Base-by-base conservation (phyloP, 2,113 vertebrate genomes). In the Limnothrissa miodon region DNA sequence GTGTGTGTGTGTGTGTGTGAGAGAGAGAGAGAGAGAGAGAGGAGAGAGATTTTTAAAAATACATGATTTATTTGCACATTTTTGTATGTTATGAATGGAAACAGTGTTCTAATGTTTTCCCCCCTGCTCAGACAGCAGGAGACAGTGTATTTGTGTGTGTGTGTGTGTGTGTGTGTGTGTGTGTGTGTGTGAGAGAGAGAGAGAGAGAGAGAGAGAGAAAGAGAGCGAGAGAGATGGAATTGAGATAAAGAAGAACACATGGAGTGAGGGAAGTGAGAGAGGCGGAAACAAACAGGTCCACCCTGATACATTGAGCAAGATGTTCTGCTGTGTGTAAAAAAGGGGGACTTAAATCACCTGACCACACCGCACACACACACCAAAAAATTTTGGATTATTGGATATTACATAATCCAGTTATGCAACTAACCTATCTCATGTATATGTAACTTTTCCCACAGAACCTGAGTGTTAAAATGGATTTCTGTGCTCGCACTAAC, bases 401-500 rank as follows among this genome's bases (percentile, higher is more conserved):
- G 29, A 33, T 81, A 87, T 84, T 87, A 86, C 80, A 88, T 86
- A 88, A 88, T 83, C 78, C 80, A 10, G 87, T 88, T 87, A 85
- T 83, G 85, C 87, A 88, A 88, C 82, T 83, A 82, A 82, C 80
- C 36, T 45, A 80, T 87, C 81, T 88, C 45, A 84, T 74, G 29
- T 74, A 74, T 74, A 36, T 17, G 39, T 51, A 29, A 33, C 36
- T 45, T 74, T 81, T 4, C 36, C 81, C 11, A 29, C 2, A 66
- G 1, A 44, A 39, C 51, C 10, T 36, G 59, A 25, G 59, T 62
- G 59, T 62, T 62, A 8, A 25, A n/a, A 62, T 29, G 10, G 59
- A 62, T 62, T 11, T 11, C n/a, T 29, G n/a, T 29, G 23, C 59
- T 62, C 51, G 11, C 59, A 10, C n/a, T 62, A 29, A 62, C 59